Evolutionary conservation across 2,797 vertebrate species (phyloP).

Genomic region (Chaetophractus vellerosus): DNA sequence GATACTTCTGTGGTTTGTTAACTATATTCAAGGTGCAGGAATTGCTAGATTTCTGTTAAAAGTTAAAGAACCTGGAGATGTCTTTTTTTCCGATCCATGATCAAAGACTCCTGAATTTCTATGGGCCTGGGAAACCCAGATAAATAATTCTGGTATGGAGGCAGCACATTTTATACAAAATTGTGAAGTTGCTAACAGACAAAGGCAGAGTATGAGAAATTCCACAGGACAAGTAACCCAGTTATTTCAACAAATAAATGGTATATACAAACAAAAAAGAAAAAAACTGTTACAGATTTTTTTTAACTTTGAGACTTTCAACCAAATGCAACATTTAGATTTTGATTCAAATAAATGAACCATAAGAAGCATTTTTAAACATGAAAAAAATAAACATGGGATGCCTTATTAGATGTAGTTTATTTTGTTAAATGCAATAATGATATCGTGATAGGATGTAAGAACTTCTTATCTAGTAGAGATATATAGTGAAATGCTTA

Average conservation of each 20-base stretch:
- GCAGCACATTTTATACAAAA: background rate
- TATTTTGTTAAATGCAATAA: constrained; percentile 17
- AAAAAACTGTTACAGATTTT: background rate
- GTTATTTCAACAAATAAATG: constrained; percentile 28
- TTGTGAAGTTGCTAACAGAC: background rate
- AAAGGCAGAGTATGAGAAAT: background rate
- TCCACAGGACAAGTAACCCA: background rate
- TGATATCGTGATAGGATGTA: background rate
- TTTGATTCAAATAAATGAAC: background rate
- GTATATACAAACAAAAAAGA: no score
- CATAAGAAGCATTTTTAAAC: background rate
- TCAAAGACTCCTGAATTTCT: background rate
- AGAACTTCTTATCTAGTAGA: background rate
- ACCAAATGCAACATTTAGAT: background rate
- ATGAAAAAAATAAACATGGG: background rate
- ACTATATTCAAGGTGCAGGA: background rate
- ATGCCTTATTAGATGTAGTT: background rate
- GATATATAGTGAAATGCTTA: background rate
- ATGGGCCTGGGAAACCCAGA: background rate
- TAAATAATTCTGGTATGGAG: background rate
- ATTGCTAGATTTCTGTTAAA: constrained; percentile 21
- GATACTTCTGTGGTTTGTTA: background rate
- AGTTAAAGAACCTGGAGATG: background rate
- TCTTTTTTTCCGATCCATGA: background rate
- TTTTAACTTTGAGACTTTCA: background rate